phyloP scores from a whole-genome alignment of 2,113 vertebrate genomes.

The Dipodomys spectabilis region DNA sequence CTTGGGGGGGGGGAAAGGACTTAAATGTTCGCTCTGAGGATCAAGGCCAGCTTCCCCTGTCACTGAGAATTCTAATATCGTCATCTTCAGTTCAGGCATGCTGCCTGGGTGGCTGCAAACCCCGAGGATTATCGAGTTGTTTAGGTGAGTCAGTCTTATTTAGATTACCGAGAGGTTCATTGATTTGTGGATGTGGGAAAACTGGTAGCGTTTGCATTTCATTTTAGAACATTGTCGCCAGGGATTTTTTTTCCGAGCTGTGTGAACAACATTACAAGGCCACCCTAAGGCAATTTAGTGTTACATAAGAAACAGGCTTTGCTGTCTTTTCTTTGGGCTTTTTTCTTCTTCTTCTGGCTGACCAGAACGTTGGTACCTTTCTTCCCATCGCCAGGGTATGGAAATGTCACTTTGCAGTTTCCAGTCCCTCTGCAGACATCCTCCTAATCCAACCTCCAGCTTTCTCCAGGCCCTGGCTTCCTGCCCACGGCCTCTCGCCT shows the following conservation, averaged over 20 bases:
- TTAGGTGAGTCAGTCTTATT: constrained; percentile 30
- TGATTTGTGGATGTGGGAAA: constrained; percentile 25
- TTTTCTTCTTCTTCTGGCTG: background rate
- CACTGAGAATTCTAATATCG: background rate
- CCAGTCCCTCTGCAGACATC: background rate
- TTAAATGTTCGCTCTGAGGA: background rate
- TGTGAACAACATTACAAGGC: background rate
- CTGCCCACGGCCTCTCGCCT: background rate
- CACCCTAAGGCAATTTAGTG: background rate
- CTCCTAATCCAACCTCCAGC: background rate
- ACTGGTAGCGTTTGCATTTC: background rate
- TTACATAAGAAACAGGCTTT: background rate
- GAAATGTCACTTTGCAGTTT: background rate
- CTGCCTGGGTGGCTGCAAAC: constrained; percentile 1
- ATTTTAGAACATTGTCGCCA: background rate
- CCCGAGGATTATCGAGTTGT: constrained; percentile 9
- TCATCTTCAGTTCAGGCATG: background rate
- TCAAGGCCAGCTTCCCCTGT: background rate
- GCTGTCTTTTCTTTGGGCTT: background rate
- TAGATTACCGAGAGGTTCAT: background rate
- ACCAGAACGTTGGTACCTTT: background rate
- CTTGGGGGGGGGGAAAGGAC: background rate
- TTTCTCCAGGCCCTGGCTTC: accelerated
- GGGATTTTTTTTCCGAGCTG: constrained; percentile 6
- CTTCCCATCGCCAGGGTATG: background rate